Evolutionary conservation across 64 coral and sea anemone species (phyloP), one percentile per base, ranked within the genome.

Genomic region (Montipora efflorescens): DNA sequence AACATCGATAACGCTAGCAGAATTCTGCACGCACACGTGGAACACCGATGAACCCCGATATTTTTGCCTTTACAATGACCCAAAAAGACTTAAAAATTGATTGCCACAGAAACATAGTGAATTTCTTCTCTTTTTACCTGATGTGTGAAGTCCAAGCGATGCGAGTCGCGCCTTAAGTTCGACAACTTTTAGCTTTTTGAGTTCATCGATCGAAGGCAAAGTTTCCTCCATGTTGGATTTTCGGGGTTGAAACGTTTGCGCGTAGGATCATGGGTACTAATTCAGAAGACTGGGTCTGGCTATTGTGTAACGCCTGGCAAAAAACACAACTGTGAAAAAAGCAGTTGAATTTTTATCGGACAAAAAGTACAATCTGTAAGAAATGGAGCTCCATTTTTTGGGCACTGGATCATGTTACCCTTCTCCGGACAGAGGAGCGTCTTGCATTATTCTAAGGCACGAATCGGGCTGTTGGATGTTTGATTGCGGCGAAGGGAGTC

Each of bases 171-270:
- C 79, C 51, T 99, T 99, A 47, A 99, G 77, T 47, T 99, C 95
- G n/a, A 94, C 89, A 73, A 99, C 98, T 92, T 99, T 99, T 4
- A 99, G 82, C 78, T 99, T 99, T 59, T 94, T 96, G 1, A 99
- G 78, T 16, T 91, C 82, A 47, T 90, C 90, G 4, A 89, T 76
- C 7, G 95, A 72, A 43, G 89, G 73, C 23, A 15, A 7, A 2
- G 43, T 36, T 10, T 99, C 97, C 92, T 92, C 97, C 97, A 99
- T 99, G 18, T 99, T 99, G 97, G 80, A 95, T 59, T 51, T 36
- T 89, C 73, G 76, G 91, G 46, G 5, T n/a, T 22, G 1, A 28
- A 19, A 86, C 82, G 82, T 86, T 67, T 5, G 8, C 43, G 64
- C 6, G 47, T 49, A 22, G 82, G 66, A 86, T 86, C 15, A 86